Base-by-base conservation (phyloP, 2,113 vertebrate genomes). In the Thomomys bottae region DNA sequence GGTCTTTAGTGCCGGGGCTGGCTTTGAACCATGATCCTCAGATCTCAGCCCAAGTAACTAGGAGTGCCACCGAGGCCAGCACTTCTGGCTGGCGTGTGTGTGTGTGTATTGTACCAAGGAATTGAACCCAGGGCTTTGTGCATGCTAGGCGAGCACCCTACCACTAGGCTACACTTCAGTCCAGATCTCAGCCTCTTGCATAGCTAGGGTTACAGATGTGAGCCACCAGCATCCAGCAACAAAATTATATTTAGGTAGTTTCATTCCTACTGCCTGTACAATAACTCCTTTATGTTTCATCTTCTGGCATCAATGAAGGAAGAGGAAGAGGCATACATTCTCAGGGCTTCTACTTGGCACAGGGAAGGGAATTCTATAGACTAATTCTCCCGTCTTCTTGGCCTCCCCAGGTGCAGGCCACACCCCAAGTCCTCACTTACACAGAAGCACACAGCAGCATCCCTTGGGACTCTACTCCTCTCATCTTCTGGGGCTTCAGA, bases 401-500 rank as follows among this genome's bases (percentile, higher is more conserved):
- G 21, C 73, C 0, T 0, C 15, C 79, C 78, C 38, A 0, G 0
- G 0, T 38, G 24, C 20, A n/a, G 21, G 1, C 2, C 63, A 63
- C 5, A 4, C 14, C 57, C 3, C 36, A 8, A 0, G 20, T 8
- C 61, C 67, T 61, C 68, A 97, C 98, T 98, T 93, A 99, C 99
- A 97, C 88, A 63, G 98, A 98, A 8, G 99, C 98, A 91, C 99
- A 99, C 17, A 99, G 98, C 94, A 99, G 97, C 99, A 99, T 99
- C 96, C 99, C 99, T 95, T 99, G 99, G 1, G 99, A 99, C 97
- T 99, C 99, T 0, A 99, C 98, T 0, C 99, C 99, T 57, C 99
- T 97, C 99, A 99, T 99, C 97, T 99, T 99, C 98, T 99, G 99
- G 36, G 99, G 98, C 90, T 99, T 99, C 83, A 99, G 97, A 73